Evolutionary conservation across 2,888 invertebrate species (phyloP), one percentile per base, ranked within the genome.

Genomic region (Nesidiocoris tenuis): DNA sequence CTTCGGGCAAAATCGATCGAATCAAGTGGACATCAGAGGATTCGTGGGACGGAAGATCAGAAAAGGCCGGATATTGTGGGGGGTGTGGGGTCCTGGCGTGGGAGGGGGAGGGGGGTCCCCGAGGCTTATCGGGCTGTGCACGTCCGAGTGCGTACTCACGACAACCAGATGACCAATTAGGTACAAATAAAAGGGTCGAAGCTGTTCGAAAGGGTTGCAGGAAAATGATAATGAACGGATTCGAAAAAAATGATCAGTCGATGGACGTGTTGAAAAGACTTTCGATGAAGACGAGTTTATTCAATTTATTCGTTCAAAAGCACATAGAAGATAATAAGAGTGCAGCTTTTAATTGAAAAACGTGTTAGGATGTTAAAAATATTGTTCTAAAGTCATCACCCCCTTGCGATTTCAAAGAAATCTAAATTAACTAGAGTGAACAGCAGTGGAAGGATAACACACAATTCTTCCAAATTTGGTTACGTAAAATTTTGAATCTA

Each of bases 1-100:
- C 65, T 57, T 22, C 25, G 17, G 65, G 74, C 57, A 74, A 74
- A 65, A 74, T 74, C 74, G 25, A 61, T 71, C 39, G 39, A 25
- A 66, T 74, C 61, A 54, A 39, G 61, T 25, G 61, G 23, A 18
- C 70, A 57, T 21, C 61, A 61, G 72, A 63, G 21, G 65, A 18
- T 7, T 1, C 55, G n/a, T 12, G 3, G 65, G 65, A 12, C 21
- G 65, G 65, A 18, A 65, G 65, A 65, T 65, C 63, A 63, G 22
- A 63, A 39, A 39, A 24, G 65, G 23, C 19, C 65, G 65, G 65
- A 65, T 65, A 65, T 63, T 63, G 63, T 39, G 19, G 39, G 65
- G 39, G 25, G 16, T 24, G 65, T 23, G 22, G 64, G n/a, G 64
- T 23, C 24, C 16, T 7, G 64, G n/a, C n/a, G n/a, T n/a, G n/a